These are phyloP conservation scores for Cantharis flavilabris DNA, from an alignment of 2,888 invertebrate genomes.

Conservation along the genomic window DNA sequence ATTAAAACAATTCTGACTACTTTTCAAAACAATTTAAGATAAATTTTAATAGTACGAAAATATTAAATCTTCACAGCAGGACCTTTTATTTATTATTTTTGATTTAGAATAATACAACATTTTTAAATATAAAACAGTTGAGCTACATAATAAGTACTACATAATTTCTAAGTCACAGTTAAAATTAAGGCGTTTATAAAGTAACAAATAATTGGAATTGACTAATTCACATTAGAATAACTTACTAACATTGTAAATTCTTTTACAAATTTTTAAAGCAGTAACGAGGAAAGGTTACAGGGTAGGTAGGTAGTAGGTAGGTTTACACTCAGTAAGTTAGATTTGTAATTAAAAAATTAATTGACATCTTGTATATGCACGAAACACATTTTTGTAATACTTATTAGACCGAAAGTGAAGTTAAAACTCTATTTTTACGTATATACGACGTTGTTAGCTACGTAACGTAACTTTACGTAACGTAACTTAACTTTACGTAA, in stretches of 20 bases:
- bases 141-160: not conserved
- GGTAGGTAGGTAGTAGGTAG: conserved; percentile 7
- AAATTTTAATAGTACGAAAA: not conserved
- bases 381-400: not conserved
- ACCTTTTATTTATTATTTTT: not conserved
- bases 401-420: no score
- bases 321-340: conserved; percentile 5
- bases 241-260: not conserved
- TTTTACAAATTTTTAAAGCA: conserved; percentile 4
- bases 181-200: not conserved
- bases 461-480: no score
- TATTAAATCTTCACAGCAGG: not conserved
- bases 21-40: not conserved
- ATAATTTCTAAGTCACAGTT: not conserved
- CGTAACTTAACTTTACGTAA: no score
- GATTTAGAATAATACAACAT: not conserved
- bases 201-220: not conserved
- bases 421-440: not conserved
- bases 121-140: not conserved
- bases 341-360: not conserved
- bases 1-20: not conserved
- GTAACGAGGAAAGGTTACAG: conserved; percentile 25
- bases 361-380: not conserved
- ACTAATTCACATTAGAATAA: not conserved
- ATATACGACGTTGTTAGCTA: not conserved